Evolutionary conservation across 53 echinoderm and acorn worm genomes (phyloP), one percentile per base, ranked within the genome.

Genomic region (Stichopus horrens): DNA sequence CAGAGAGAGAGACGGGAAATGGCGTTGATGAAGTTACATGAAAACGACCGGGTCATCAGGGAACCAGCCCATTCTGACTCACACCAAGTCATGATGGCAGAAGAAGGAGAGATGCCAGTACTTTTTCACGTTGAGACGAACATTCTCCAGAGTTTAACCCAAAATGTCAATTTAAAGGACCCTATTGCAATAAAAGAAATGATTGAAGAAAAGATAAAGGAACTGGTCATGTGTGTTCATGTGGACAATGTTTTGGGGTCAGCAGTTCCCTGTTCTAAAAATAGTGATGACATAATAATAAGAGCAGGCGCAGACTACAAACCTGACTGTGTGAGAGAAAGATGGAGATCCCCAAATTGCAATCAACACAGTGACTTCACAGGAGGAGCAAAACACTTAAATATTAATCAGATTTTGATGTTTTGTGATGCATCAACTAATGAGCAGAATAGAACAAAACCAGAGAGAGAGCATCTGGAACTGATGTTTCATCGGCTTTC

Each of bases 401-500:
- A 37, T 37, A 37, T 37, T 37, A 37, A 37, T 37, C 37, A 37
- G 37, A 37, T 37, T 37, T 37, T 37, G 2, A 37, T 37, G 37
- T 37, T 37, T 37, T 37, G 37, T 37, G 37, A 37, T 2, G 37
- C 37, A 37, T 37, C 37, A 37, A 37, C 37, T 37, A 37, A 37
- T 37, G 37, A 74, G 0, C 74, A 86, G 66, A 16, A 73, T 37
- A 37, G 37, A 0, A 19, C 89, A 19, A 88, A 86, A 65, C 98
- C 98, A 9, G 92, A 91, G 82, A 97, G 94, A 75, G 98, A 97
- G 55, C 98, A 97, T 89, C 71, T 97, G 87, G 75, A 88, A 18
- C 73, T 92, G 75, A 95, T 95, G 95, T 88, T 90, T 75, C 91
- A 90, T 23, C 91, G 95, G 56, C 89, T 97, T 18, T 91, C 88